Evolutionary conservation across 2,888 invertebrate genomes (phyloP), one percentile per base, ranked within the genome.

Genomic region (Caenorhabditis drosophilae): DNA sequence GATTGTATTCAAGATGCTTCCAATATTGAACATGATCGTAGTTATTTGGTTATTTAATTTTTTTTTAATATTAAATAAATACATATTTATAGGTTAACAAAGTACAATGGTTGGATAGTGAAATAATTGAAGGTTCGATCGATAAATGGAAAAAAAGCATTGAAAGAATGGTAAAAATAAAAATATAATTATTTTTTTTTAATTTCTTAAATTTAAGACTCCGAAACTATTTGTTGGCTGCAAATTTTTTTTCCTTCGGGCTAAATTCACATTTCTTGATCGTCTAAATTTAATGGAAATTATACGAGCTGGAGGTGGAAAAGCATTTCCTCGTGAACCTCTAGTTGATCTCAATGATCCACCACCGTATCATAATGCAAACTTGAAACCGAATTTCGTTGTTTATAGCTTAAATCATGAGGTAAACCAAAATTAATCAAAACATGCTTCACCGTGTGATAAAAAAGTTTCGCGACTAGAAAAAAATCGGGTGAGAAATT

Each of bases 141-240:
- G 49, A 57, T 9, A 4, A 46, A 26, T 63, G 63, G 63, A 63
- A 58, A 25, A 63, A 58, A 40, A 41, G 45, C 6, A 49, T 49
- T 15, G 50, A 40, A 18, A 38, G 27, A 50, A 63, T 63, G 63
- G 61, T 62, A 23, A 12, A 31, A 7, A 31, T 31, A 6, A 26
- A 1, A 2, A n/a, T 15, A 42, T 25, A 23, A 25, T n/a, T n/a
- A 48, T 48, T 34, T 48, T 22, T 11, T 34, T 12, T 18, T 15
- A 25, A 23, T 45, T 45, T 26, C 26, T 25, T 41, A 16, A 20
- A 18, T 61, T 70, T 48, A 50, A 70, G 70, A 52, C 63, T 23
- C 67, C 70, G 3, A 60, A 64, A 27, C 47, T 71, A 4, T 61
- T 71, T 22, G 58, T 56, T 27, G 70, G 70, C 3, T 71, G 70